Conservation (phyloP, 30 jellyfish, hydroid and myxozoan genomes). For the Cassiopea andromeda region DNA sequence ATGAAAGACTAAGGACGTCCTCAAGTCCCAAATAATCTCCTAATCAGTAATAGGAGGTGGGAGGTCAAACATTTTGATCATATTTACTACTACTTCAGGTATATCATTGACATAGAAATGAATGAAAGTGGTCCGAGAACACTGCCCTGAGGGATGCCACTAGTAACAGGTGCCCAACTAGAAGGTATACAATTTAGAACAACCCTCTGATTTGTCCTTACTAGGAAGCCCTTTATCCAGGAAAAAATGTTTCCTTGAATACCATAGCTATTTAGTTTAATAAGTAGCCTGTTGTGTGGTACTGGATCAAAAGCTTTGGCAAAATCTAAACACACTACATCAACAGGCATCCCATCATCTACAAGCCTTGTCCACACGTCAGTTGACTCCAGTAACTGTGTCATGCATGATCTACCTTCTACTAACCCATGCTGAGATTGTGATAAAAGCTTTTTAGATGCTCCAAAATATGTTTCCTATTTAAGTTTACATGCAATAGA, state of each 20-base stretch:
- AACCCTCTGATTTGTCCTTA: conserved; percentile 42
- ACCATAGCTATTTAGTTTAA: conserved; percentile 28
- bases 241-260: conserved; percentile 40
- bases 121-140: conserved; percentile 46
- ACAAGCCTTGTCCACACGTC: conserved; percentile 29
- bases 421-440: conserved; percentile 49
- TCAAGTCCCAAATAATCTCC: background rate
- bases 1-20: background rate
- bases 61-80: background rate
- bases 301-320: conserved; percentile 62
- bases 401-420: conserved; percentile 55
- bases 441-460: conserved; percentile 15
- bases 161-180: conserved; percentile 10
- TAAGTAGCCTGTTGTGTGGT: conserved; percentile 56
- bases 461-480: conserved; percentile 12
- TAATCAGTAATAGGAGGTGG: background rate
- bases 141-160: conserved; percentile 55
- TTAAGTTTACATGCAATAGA: conserved; percentile 27
- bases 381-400: conserved; percentile 33
- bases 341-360: conserved; percentile 48
- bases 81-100: conserved; percentile 30
- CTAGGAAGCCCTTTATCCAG: conserved; percentile 44
- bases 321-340: conserved; percentile 61
- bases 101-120: conserved; percentile 11
- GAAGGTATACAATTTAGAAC: conserved; percentile 35